phyloP scores from a whole-genome alignment of 92 coral and sea anemone genomes.

The Zoanthus sansibaricus region DNA sequence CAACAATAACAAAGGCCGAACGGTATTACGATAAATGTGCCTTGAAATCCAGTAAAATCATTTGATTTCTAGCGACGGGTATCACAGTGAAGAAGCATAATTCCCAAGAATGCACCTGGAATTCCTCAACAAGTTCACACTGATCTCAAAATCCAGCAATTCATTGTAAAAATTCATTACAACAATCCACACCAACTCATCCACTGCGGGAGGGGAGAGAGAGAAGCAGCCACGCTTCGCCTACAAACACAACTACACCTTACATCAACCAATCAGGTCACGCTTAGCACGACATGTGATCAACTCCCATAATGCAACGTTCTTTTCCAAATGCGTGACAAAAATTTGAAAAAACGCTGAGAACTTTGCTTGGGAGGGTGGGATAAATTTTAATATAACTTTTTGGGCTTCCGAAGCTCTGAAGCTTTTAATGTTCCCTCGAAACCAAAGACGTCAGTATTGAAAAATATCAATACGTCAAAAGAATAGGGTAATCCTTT shows the following conservation, averaged over 20 bases:
- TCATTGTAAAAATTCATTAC: constrained; percentile 83
- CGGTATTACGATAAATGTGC: constrained; percentile 49
- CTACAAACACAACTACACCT: constrained; percentile 32
- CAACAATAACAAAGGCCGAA: constrained; percentile 89
- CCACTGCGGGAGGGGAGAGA: constrained; percentile 92
- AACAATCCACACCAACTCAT: constrained; percentile 64
- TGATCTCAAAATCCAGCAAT: constrained; percentile 62
- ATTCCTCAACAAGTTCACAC: constrained; percentile 55
- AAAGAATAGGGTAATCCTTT: not conserved
- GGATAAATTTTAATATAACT: not conserved
- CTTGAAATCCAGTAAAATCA: constrained; percentile 48
- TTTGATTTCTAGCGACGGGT: constrained; percentile 44
- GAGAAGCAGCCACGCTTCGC: constrained; percentile 69
- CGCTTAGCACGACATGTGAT: constrained; percentile 56
- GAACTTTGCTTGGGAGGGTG: not conserved
- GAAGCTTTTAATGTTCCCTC: not conserved
- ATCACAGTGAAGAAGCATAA: constrained; percentile 50
- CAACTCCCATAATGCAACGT: constrained; percentile 46
- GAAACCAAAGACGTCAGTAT: not conserved
- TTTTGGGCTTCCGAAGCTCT: constrained; percentile 4
- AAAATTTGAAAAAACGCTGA: not conserved
- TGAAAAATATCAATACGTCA: not conserved
- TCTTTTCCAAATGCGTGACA: constrained; percentile 30
- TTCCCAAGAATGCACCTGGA: constrained; percentile 57
- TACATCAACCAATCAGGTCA: constrained; percentile 48